A percentile compares a stretch with the other conserved stretches of the same genome.
These are phyloP conservation scores for Euplagia quadripunctaria DNA, from an alignment of 2,888 invertebrate genomes.

Conservation along the genomic window DNA sequence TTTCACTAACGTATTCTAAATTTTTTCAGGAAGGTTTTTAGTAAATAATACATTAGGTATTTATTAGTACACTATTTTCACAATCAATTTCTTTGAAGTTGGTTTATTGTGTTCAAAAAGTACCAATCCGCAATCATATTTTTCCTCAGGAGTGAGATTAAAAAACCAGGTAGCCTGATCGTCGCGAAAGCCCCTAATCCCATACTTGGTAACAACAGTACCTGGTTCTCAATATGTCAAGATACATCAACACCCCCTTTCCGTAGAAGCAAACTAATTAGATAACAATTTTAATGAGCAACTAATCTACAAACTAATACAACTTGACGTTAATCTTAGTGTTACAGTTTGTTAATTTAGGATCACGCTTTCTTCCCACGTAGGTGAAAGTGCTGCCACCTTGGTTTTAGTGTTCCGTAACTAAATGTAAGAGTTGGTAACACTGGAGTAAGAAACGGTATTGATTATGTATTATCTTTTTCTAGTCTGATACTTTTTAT, in stretches of 20 bases:
- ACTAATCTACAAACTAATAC: constrained; percentile 59
- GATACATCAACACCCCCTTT: not conserved
- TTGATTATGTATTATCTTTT: constrained; percentile 21
- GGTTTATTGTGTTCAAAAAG: no score
- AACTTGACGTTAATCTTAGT: constrained; percentile 53
- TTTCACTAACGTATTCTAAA: no score
- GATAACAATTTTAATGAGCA: constrained; percentile 62
- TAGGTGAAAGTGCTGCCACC: constrained; percentile 68
- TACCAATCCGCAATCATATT: no score
- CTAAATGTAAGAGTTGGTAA: constrained; percentile 30
- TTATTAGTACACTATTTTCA: no score
- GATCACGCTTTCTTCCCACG: constrained; percentile 80
- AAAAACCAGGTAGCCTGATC: no score
- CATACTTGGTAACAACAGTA: not conserved
- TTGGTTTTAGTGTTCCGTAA: constrained; percentile 49
- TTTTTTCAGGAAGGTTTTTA: no score
- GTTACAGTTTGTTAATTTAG: constrained; percentile 83
- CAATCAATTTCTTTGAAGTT: no score
- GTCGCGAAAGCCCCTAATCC: not conserved
- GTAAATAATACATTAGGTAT: no score
- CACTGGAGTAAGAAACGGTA: constrained; percentile 13
- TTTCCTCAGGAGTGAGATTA: no score
- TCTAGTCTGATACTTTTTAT: not conserved
- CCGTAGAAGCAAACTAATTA: constrained; percentile 44
- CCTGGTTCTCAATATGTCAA: not conserved